A percentile compares a stretch with the other conserved stretches of the same genome.
Conservation (phyloP, 1,140 invertebrate genomes). For the Aphidius ervi region DNA sequence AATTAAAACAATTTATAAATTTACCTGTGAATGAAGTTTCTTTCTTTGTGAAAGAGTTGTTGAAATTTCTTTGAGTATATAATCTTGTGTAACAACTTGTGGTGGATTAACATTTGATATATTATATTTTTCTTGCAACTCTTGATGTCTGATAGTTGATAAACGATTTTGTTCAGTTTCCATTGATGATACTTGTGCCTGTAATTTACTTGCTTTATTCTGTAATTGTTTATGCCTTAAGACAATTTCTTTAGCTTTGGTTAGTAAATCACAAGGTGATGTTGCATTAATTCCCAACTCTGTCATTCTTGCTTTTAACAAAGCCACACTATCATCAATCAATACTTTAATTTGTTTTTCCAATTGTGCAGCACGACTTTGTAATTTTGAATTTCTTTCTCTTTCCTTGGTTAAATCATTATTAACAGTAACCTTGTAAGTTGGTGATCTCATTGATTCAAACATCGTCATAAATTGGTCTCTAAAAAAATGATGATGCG, state of each 20-base stretch:
- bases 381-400: constrained; percentile 76
- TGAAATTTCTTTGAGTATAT: constrained; percentile 79
- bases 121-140: constrained; percentile 64
- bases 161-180: constrained; percentile 69
- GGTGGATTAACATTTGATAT: constrained; percentile 54
- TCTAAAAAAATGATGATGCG: constrained; percentile 39
- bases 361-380: constrained; percentile 74
- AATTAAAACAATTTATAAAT: background rate
- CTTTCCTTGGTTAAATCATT: constrained; percentile 77
- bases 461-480: constrained; percentile 80
- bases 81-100: constrained; percentile 68
- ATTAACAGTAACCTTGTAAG: constrained; percentile 69
- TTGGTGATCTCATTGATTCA: constrained; percentile 73
- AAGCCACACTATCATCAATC: constrained; percentile 85
- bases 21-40: constrained; percentile 68
- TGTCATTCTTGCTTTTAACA: constrained; percentile 84
- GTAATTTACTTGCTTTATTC: constrained; percentile 75
- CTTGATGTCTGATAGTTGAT: constrained; percentile 64
- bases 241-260: constrained; percentile 90
- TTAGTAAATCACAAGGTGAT: constrained; percentile 77
- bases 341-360: constrained; percentile 88
- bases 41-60: constrained; percentile 76
- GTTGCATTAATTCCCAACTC: constrained; percentile 84
- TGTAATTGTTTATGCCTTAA: constrained; percentile 86
- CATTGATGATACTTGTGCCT: constrained; percentile 69